These are phyloP conservation scores for Phoxinus dragarum DNA, from an alignment of 2,797 vertebrate species.

Conservation along the genomic window DNA sequence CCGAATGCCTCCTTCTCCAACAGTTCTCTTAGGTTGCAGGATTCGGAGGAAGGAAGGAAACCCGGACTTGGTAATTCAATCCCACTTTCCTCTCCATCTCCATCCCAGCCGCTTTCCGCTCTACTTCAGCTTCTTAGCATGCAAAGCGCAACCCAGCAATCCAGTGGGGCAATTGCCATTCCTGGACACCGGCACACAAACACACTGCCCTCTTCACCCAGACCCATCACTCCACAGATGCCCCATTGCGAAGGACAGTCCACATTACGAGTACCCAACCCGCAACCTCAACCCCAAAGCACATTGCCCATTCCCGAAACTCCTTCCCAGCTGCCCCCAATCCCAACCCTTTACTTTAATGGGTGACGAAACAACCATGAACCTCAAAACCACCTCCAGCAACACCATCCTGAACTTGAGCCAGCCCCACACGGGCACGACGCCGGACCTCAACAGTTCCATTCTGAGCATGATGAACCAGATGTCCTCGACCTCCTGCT, in stretches of 20 bases:
- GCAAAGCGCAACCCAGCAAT: conserved; percentile 75
- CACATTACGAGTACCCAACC: conserved; percentile 33
- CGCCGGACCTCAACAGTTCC: conserved; percentile 55
- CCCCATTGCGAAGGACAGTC: conserved; percentile 51
- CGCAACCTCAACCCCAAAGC: conserved; percentile 54
- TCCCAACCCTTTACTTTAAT: conserved; percentile 53
- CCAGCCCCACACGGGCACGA: conserved; percentile 37
- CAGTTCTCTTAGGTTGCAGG: conserved; percentile 65
- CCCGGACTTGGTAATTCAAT: conserved; percentile 54
- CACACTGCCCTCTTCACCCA: conserved; percentile 50
- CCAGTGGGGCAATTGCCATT: conserved; percentile 60
- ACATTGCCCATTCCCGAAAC: conserved; percentile 43
- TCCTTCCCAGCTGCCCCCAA: conserved; percentile 40
- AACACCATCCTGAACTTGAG: conserved; percentile 57
- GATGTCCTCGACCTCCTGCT: conserved; percentile 59
- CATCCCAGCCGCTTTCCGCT: conserved; percentile 79
- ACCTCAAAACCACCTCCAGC: conserved; percentile 61
- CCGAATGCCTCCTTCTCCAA: conserved; percentile 27
- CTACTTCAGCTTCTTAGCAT: conserved; percentile 82
- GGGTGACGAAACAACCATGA: conserved; percentile 52
- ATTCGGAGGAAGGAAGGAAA: conserved; percentile 77
- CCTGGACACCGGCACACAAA: conserved; percentile 53
- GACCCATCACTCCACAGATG: conserved; percentile 23
- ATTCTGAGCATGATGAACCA: conserved; percentile 67
- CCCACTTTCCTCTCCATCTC: conserved; percentile 63